Evolutionary conservation across 2,888 invertebrate genomes (phyloP).

Genomic region (Schrankia costaestrigalis): DNA sequence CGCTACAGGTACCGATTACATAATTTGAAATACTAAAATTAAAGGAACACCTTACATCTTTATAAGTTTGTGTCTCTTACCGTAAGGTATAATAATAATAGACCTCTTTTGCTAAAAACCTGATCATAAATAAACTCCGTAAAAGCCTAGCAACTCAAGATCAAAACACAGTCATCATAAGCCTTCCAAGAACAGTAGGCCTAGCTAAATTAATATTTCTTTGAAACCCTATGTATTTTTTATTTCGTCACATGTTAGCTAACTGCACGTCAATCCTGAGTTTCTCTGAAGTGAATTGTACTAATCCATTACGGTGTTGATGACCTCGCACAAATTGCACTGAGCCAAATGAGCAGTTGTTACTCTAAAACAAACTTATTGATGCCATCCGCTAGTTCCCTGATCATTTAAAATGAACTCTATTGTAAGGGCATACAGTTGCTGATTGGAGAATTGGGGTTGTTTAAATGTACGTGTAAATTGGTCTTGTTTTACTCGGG

Average conservation of each 20-base stretch:
- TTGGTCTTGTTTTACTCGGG: conserved; percentile 27
- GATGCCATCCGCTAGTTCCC: neutral
- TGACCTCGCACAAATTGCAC: conserved; percentile 62
- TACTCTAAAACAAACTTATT: conserved; percentile 32
- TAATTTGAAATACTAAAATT: no score
- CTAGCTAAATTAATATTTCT: neutral
- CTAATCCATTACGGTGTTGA: conserved; percentile 64
- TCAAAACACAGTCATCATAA: no score
- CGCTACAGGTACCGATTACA: no score
- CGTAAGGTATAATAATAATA: no score
- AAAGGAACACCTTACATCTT: no score
- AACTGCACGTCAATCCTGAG: conserved; percentile 41
- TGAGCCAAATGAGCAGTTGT: conserved; percentile 53
- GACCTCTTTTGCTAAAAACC: no score
- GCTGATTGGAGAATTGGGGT: neutral
- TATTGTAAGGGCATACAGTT: neutral
- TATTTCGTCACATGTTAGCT: conserved; percentile 11
- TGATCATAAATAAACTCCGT: no score
- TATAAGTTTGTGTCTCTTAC: no score
- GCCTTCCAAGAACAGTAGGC: neutral
- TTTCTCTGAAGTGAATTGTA: conserved; percentile 58
- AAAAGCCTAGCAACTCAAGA: no score
- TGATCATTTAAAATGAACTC: conserved; percentile 9
- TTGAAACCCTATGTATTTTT: conserved; percentile 4
- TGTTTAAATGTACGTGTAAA: conserved; percentile 7